phyloP scores from a whole-genome alignment of 2,113 vertebrate species.

The Dascyllus trimaculatus region DNA sequence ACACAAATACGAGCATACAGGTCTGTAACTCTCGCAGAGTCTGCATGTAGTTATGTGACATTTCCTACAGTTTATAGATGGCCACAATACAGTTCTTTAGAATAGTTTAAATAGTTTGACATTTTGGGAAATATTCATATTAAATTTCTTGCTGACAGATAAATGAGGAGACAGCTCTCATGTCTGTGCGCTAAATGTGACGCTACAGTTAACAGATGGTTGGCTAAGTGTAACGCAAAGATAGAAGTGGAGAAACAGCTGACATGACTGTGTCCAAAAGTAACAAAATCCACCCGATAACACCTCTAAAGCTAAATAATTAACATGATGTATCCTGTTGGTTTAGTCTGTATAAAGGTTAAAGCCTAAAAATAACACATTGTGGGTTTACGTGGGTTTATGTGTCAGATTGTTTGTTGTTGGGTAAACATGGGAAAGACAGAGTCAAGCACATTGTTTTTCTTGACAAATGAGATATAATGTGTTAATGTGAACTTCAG shows the following conservation, averaged over 20 bases:
- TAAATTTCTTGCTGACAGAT: neutral
- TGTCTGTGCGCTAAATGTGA: neutral
- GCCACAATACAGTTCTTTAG: neutral
- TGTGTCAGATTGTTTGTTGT: neutral
- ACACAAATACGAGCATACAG: slow-evolving; percentile 91
- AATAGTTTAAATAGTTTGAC: neutral
- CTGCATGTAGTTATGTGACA: neutral
- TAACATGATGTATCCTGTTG: too few species aligned
- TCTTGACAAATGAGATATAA: too few species aligned
- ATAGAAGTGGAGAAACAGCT: too few species aligned
- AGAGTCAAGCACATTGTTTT: too few species aligned
- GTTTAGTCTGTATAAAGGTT: neutral
- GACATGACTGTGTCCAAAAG: too few species aligned
- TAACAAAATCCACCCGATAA: neutral
- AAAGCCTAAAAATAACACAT: neutral
- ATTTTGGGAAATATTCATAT: neutral
- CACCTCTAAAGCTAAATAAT: neutral
- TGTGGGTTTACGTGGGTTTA: neutral
- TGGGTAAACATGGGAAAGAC: too few species aligned
- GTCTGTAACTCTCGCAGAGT: slow-evolving; percentile 62
- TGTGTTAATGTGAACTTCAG: too few species aligned
- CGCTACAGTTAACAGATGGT: neutral
- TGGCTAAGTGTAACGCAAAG: neutral
- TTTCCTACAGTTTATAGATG: neutral
- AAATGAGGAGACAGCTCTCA: neutral